phyloP scores from a whole-genome alignment of 2,113 vertebrate genomes.

The Rostratula benghalensis region DNA sequence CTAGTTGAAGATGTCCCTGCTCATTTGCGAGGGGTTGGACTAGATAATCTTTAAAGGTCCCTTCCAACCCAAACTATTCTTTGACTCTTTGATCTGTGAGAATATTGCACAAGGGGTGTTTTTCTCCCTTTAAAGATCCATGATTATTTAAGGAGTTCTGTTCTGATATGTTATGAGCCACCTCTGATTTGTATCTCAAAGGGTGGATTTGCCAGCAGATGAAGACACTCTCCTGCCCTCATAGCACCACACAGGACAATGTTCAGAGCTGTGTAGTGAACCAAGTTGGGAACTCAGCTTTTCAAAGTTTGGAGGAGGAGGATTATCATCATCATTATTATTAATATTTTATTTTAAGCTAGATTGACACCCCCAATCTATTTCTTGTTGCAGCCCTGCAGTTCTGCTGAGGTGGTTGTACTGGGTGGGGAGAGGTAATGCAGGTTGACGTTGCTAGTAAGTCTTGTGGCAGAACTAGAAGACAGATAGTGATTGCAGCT shows the following conservation, averaged over 20 bases:
- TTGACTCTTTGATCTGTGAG: background rate
- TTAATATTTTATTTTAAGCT: background rate
- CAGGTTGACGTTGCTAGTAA: background rate
- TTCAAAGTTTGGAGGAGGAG: background rate
- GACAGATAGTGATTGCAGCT: background rate
- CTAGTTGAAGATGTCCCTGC: background rate
- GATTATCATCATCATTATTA: background rate
- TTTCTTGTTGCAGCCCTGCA: background rate
- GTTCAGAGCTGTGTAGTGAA: background rate
- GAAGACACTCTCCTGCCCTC: background rate
- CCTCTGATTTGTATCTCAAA: background rate
- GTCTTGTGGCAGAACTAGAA: background rate
- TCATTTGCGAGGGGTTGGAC: background rate
- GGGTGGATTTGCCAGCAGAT: background rate
- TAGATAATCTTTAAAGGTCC: background rate
- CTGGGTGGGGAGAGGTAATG: background rate
- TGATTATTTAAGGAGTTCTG: background rate
- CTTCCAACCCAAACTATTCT: background rate
- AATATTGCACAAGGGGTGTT: background rate
- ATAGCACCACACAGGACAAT: background rate
- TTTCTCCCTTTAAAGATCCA: background rate
- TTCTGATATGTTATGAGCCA: background rate
- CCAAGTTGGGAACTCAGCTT: background rate
- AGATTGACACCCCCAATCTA: background rate
- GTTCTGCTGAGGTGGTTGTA: background rate